Evolutionary conservation across 1,140 invertebrate genomes (phyloP).

Genomic region (Eulimnadia texana): DNA sequence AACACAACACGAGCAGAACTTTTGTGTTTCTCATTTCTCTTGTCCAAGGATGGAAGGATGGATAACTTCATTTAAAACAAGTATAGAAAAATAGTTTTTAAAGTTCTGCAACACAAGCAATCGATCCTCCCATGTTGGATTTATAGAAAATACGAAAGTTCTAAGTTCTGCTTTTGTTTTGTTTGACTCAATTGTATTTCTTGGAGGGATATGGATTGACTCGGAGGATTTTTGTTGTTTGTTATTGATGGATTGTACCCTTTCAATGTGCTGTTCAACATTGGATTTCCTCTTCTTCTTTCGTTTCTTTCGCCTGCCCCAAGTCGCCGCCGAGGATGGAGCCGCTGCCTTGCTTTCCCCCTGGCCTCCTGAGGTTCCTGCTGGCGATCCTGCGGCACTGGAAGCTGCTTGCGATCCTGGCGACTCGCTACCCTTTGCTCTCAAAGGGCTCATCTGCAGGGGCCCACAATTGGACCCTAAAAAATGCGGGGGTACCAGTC

Average conservation of each 20-base stretch:
- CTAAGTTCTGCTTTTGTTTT: background rate
- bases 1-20: too few relatives aligned
- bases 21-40: too few relatives aligned
- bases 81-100: too few relatives aligned
- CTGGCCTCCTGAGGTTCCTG: background rate
- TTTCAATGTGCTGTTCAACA: background rate
- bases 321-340: background rate
- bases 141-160: background rate
- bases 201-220: too few relatives aligned
- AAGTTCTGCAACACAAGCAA: too few relatives aligned
- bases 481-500: background rate
- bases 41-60: too few relatives aligned
- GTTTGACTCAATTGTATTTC: too few relatives aligned
- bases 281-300: constrained; percentile 7
- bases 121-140: too few relatives aligned
- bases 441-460: too few relatives aligned
- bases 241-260: constrained; percentile 2
- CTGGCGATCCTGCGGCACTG: too few relatives aligned
- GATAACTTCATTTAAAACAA: too few relatives aligned
- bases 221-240: constrained; percentile 8
- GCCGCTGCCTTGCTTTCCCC: background rate
- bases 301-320: constrained; percentile 12
- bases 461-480: background rate
- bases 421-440: background rate
- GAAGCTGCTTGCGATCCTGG: background rate